Evolutionary conservation across 2,113 vertebrate genomes (phyloP), one percentile per base, ranked within the genome.

Genomic region (Phylloscopus whistleri): DNA sequence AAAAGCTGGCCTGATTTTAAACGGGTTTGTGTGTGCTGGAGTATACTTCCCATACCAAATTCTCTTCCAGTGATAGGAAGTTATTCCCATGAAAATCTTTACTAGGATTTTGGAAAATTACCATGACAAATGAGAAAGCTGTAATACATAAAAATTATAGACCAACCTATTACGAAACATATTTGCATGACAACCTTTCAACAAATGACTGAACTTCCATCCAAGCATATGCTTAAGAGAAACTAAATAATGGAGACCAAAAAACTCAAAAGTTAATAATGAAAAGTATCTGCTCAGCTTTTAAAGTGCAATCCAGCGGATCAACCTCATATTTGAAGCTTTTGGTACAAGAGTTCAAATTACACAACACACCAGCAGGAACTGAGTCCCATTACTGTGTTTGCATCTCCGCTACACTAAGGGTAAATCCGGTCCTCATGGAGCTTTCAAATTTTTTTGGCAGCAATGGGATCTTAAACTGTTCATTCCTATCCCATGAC

Each of bases 401-500:
- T n/a, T n/a, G 35, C 2, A 0, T 21, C 44, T 60, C 49, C 4
- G 0, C 30, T 90, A 41, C 10, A 41, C 17, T 31, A 41, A 19
- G 9, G 5, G 31, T 22, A 84, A 56, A 73, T 24, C 11, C 3
- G 1, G 26, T 21, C 44, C 1, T 5, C 0, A 2, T 5, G n/a
- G 13, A 88, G 75, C 62, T 79, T 79, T 56, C 20, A 3, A 9
- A 26, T 11, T 33, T 46, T 76, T 89, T 80, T 89, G 28, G 66
- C 80, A 84, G 81, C 74, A 78, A 31, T 0, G 0, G 9, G 24
- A 87, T 66, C 23, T 74, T 88, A 73, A 87, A 82, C 55, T 62
- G 59, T 44, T 88, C 37, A 43, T 69, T 93, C 59, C 83, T 81
- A 88, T 55, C 51, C 55, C 37, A 43, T 51, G 77, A 76, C 12